Base-by-base conservation (phyloP, 2,797 vertebrate genomes). In the Micropoecilia bifurca region DNA sequence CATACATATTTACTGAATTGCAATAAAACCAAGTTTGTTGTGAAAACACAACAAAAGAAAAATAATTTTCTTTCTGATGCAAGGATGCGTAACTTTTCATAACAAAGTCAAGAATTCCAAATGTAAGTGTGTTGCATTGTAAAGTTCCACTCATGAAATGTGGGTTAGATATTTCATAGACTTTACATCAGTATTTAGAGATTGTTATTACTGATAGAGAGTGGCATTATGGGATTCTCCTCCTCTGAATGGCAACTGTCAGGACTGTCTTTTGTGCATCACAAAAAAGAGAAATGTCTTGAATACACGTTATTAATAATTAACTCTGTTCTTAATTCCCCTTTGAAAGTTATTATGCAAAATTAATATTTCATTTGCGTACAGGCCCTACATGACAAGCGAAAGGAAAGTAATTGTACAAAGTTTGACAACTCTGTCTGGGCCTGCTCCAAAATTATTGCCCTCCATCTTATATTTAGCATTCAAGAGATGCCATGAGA, bases 271-370 rank as follows among this genome's bases (percentile, higher is more conserved):
- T 93, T 93, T 85, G 87, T 90, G 87, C 89, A 63, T 90, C 85
- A 90, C 87, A 92, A 95, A 95, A 94, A 93, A 93, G 87, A 91
- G 89, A 89, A 89, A 89, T 90, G 92, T 92, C 94, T 95, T 95
- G 95, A 96, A 95, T 96, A 96, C 95, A 96, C 96, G 92, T 88
- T 92, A 96, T 96, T 94, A 96, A 96, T 96, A 95, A 96, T 96
- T 95, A 94, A 96, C 90, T 87, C 87, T 93, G 90, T 92, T 92
- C 94, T 96, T 96, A 95, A 96, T 95, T 96, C 92, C 93, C 95
- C 93, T 96, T 95, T 95, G 95, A 94, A 95, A 93, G 92, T 96
- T 95, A 95, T 96, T 95, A 96, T 96, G 94, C 95, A 95, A 78
- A 90, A 96, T 96, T 93, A 96, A 96, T 96, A 96, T 96, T 96